Evolutionary conservation across 2,113 vertebrate species (phyloP).

Genomic region (Ciconia stormi): DNA sequence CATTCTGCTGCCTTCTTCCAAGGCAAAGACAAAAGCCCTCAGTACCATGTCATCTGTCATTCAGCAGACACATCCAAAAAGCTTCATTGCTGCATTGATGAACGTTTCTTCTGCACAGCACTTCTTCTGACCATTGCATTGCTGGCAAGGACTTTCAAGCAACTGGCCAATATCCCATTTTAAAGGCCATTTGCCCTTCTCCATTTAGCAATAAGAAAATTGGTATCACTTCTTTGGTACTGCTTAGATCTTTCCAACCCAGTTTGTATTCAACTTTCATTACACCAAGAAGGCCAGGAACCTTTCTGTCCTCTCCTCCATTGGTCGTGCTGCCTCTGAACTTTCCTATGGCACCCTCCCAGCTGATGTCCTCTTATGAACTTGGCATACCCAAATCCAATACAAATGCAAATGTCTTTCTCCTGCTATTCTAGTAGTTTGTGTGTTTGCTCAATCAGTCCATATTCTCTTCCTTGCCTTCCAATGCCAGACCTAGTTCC

Average conservation of each 20-base stretch:
- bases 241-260: background rate
- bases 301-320: background rate
- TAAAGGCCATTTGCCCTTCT: background rate
- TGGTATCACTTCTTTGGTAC: background rate
- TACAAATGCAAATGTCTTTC: background rate
- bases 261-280: background rate
- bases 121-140: background rate
- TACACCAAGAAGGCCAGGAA: rapidly evolving
- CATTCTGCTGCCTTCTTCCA: background rate
- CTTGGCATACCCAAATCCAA: background rate
- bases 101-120: background rate
- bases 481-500: background rate
- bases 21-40: background rate
- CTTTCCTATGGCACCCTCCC: background rate
- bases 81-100: background rate
- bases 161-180: background rate
- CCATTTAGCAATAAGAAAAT: background rate
- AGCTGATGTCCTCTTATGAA: background rate
- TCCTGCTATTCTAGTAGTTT: background rate
- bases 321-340: background rate
- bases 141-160: background rate
- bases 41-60: background rate
- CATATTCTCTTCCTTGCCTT: background rate
- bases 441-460: background rate
- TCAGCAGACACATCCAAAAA: background rate